phyloP scores from a whole-genome alignment of 2,797 vertebrate genomes.

The Coluber constrictor region DNA sequence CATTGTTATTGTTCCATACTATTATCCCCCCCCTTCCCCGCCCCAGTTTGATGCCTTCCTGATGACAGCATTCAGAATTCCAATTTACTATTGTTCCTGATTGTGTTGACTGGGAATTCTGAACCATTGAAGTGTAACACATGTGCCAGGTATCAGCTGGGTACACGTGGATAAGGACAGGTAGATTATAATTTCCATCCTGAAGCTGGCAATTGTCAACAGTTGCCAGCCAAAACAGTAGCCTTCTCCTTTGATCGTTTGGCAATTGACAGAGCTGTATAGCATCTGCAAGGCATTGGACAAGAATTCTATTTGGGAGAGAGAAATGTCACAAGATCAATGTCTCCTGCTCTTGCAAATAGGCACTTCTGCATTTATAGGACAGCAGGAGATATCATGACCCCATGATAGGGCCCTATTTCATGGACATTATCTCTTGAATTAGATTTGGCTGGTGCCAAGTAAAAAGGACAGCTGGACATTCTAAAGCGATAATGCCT shows the following conservation, averaged over 20 bases:
- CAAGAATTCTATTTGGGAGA: background rate
- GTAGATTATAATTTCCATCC: background rate
- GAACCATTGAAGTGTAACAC: background rate
- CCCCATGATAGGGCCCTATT: background rate
- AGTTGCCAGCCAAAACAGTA: background rate
- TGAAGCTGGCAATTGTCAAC: background rate
- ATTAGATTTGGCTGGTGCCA: conserved; percentile 2
- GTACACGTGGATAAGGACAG: background rate
- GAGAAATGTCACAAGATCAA: background rate
- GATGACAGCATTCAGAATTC: background rate
- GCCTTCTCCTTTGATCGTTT: background rate
- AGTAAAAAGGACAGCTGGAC: conserved; percentile 10
- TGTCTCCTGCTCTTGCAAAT: background rate
- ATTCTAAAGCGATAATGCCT: conserved; percentile 15
- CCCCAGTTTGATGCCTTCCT: background rate
- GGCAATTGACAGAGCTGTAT: fast-evolving
- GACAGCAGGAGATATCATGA: conserved; percentile 12
- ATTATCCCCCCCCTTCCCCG: background rate
- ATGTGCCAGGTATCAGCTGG: background rate
- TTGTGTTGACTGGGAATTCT: background rate
- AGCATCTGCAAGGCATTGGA: background rate
- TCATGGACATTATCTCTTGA: conserved; percentile 7
- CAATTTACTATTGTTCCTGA: background rate
- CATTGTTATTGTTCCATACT: background rate
- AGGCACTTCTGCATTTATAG: background rate